Evolutionary conservation across 2,888 invertebrate genomes (phyloP), one percentile per base, ranked within the genome.

Genomic region (Troilus luridus): DNA sequence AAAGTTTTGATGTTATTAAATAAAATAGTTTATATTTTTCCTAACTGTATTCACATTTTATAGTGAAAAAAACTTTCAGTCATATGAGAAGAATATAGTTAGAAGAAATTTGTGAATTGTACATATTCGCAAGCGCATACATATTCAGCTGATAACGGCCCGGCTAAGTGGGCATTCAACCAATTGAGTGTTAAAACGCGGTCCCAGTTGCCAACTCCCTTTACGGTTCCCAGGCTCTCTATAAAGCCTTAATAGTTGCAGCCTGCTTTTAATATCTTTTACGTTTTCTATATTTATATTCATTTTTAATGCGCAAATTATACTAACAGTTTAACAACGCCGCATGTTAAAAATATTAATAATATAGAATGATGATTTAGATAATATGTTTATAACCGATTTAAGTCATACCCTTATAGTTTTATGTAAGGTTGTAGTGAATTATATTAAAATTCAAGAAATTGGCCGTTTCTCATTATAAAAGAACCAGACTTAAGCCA

Each of bases 131-230:
- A 8, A 41, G 72, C 72, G 17, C 72, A 77, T 77, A 77, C 14
- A 77, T 41, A 77, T 77, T 77, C 72, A 77, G 72, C 41, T 77
- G 27, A 77, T 77, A 77, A 41, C 27, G 27, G 27, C 17, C 27
- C 0, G 41, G 27, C 19, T 77, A 77, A 77, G 72, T 77, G 72
- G 72, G 0, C 72, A 17, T 77, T 77, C 8, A 77, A 77, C 27
- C 72, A 77, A 77, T 77, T 77, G 27, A 77, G 72, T 41, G 72
- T 77, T 77, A 41, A 77, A 77, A 77, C 41, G 72, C 19, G 41
- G 72, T 77, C 17, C 17, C 17, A 77, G 67, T 7, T 77, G 72
- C 17, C 1, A 12, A 1, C 41, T 17, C 41, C 41, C 17, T 77
- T 17, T 77, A 41, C 27, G 27, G 27, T 41, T 27, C 17, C 41